phyloP scores from a whole-genome alignment of 1,140 invertebrate genomes.

The Nebria ingens region DNA sequence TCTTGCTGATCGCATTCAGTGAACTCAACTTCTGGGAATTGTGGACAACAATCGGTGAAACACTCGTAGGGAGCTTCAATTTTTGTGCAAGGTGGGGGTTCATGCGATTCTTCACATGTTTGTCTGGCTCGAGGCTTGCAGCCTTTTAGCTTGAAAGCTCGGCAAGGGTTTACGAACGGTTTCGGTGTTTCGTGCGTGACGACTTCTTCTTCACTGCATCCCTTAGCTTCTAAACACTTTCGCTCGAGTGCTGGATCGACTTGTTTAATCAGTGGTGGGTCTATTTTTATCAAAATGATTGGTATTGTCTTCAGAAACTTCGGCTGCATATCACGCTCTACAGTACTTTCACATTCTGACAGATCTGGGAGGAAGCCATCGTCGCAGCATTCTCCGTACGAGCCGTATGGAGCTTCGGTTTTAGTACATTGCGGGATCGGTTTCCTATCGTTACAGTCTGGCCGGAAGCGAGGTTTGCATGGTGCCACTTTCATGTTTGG shows the following conservation, averaged over 20 bases:
- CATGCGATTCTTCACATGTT: background rate
- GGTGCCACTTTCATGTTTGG: too few relatives aligned
- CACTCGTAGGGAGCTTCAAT: background rate
- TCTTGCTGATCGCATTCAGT: background rate
- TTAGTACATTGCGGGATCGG: background rate
- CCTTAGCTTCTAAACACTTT: background rate
- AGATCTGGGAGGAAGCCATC: background rate
- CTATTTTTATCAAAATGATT: background rate
- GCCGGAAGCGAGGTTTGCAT: too few relatives aligned
- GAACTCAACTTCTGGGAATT: background rate
- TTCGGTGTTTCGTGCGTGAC: background rate
- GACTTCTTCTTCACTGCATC: background rate
- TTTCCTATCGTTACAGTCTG: background rate
- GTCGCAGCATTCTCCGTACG: background rate
- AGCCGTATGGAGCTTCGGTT: background rate
- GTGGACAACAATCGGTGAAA: slow-evolving; percentile 1
- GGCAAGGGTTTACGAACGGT: background rate
- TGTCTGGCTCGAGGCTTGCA: background rate
- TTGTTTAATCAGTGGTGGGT: background rate
- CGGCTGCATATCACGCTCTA: background rate
- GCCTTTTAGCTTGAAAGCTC: background rate
- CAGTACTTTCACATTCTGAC: background rate
- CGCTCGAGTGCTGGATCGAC: background rate
- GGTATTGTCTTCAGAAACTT: background rate
- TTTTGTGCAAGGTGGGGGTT: background rate